phyloP scores from a whole-genome alignment of 2,888 invertebrate species.

The Drosophila percnosoma region DNA sequence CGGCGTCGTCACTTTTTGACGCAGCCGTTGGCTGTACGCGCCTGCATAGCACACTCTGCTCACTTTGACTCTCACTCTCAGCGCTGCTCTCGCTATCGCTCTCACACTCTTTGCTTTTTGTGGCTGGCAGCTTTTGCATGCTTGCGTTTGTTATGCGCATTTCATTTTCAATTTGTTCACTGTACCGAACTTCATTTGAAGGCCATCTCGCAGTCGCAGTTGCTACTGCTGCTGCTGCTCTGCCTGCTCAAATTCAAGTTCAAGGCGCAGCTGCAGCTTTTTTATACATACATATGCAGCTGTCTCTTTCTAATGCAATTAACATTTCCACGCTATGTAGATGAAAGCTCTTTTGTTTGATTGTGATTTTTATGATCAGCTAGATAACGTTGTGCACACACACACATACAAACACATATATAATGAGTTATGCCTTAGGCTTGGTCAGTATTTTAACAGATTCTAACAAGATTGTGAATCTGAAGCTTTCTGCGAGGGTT shows the following conservation, averaged over 20 bases:
- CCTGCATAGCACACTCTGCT: conserved; percentile 50
- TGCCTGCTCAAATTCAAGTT: conserved; percentile 52
- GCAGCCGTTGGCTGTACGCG: conserved; percentile 68
- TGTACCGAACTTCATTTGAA: conserved; percentile 68
- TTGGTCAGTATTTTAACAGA: conserved; percentile 78
- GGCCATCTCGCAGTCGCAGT: conserved; percentile 50
- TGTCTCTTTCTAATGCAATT: conserved; percentile 58
- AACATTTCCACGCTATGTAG: conserved; percentile 37
- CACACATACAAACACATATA: conserved; percentile 4
- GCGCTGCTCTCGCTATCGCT: conserved; percentile 4
- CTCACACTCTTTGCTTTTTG: conserved; percentile 14
- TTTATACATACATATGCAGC: conserved; percentile 2
- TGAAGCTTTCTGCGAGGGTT: conserved; percentile 12
- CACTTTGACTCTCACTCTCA: conserved; percentile 8
- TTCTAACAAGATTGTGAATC: conserved; percentile 32
- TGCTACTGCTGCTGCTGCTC: not conserved
- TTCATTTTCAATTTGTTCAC: conserved; percentile 54
- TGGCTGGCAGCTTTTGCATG: conserved; percentile 22
- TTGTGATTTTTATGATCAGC: conserved; percentile 3
- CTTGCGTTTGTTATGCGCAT: conserved; percentile 66
- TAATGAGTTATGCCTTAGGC: conserved; percentile 73
- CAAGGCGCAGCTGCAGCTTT: conserved; percentile 46
- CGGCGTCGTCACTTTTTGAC: conserved; percentile 66
- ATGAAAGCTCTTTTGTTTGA: conserved; percentile 1
- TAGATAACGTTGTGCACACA: conserved; percentile 11